Conservation (phyloP, 2,888 invertebrate genomes). For the Epinotia bilunana region DNA sequence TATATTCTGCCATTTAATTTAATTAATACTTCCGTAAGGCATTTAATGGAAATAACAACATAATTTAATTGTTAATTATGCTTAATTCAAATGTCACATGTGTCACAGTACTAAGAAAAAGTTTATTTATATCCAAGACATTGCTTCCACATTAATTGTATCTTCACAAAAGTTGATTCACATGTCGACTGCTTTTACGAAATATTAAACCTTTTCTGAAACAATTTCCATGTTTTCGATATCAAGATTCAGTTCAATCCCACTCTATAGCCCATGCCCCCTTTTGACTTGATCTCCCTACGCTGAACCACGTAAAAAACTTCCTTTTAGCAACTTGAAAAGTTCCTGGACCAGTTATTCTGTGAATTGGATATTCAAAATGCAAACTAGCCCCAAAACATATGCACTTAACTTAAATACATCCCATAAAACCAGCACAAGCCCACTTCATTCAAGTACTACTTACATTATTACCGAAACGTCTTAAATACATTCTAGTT, state of each 20-base stretch:
- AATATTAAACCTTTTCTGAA: too few species aligned
- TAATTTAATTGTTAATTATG: neutral
- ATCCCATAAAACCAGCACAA: slow-evolving; percentile 26
- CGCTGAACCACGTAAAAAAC: neutral
- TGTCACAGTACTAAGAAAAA: neutral
- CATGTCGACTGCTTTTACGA: too few species aligned
- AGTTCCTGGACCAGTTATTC: slow-evolving; percentile 18
- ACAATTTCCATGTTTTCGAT: too few species aligned
- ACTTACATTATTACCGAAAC: slow-evolving; percentile 10
- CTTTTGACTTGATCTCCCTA: neutral
- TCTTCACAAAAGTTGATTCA: too few species aligned
- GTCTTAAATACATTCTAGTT: neutral
- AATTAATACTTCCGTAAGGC: neutral
- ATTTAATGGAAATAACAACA: neutral
- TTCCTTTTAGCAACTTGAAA: neutral
- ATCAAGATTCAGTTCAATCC: too few species aligned
- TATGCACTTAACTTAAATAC: slow-evolving; percentile 29
- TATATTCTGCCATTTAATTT: slow-evolving; percentile 6
- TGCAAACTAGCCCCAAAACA: slow-evolving; percentile 32
- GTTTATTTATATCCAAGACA: neutral
- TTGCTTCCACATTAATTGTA: neutral
- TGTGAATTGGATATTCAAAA: slow-evolving; percentile 22
- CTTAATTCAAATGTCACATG: slow-evolving; percentile 3
- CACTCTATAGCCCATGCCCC: neutral
- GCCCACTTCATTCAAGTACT: slow-evolving; percentile 37